These are phyloP conservation scores for Heliconius melpomene DNA, from an alignment of 1,140 invertebrate genomes.

Conservation along the genomic window DNA sequence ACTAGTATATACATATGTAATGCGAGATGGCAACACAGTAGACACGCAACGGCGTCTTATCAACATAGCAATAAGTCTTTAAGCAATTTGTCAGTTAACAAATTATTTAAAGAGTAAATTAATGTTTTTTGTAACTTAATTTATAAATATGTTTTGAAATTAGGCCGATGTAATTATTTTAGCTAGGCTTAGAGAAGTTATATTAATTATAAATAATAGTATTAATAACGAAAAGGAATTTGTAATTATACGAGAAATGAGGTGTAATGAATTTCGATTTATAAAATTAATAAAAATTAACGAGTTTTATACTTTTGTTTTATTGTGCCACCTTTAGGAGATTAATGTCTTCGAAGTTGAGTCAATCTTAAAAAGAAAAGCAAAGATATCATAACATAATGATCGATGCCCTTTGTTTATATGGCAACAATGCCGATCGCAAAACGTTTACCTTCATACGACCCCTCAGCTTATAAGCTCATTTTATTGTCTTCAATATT, in stretches of 20 bases:
- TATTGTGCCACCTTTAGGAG: constrained; percentile 34
- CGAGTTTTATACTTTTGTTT: constrained; percentile 71
- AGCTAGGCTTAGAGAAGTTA: constrained; percentile 69
- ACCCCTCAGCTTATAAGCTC: constrained; percentile 68
- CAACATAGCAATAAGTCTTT: constrained; percentile 59
- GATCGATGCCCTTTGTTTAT: constrained; percentile 53
- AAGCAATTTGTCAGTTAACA: constrained; percentile 45
- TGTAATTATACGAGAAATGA: constrained; percentile 75
- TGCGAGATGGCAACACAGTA: constrained; percentile 47
- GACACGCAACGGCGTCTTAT: constrained; percentile 41
- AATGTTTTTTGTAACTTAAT: constrained; percentile 66
- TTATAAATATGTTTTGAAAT: constrained; percentile 63
- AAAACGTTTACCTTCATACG: constrained; percentile 60
- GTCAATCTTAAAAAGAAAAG: constrained; percentile 15
- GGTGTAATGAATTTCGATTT: constrained; percentile 80
- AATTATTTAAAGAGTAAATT: constrained; percentile 49
- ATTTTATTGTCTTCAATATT: constrained; percentile 81
- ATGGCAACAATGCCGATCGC: constrained; percentile 48
- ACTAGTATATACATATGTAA: constrained; percentile 39
- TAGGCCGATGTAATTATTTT: constrained; percentile 74
- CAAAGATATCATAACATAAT: constrained; percentile 41
- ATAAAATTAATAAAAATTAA: constrained; percentile 81
- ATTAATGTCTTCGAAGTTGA: constrained; percentile 1
- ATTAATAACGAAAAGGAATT: constrained; percentile 76
- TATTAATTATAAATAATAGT: constrained; percentile 74